Base-by-base conservation (phyloP, 2,888 invertebrate species). In the Acronicta alni region DNA sequence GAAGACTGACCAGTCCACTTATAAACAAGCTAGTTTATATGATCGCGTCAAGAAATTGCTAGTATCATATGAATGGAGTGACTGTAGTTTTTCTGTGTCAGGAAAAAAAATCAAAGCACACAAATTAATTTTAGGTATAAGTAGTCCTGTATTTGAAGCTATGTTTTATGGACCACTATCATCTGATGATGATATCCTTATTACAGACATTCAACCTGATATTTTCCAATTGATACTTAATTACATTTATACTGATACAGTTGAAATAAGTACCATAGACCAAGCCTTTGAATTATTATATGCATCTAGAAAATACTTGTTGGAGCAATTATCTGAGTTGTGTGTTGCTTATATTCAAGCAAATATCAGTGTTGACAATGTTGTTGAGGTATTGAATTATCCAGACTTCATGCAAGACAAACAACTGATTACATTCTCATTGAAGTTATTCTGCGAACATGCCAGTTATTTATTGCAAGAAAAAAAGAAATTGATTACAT, bases 141-240 rank as follows among this genome's bases (percentile, higher is more conserved):
- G 95, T 74, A 96, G 96, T 81, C 96, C 96, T 8, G 96, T 96
- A 35, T 96, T 96, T 89, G 96, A 96, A 86, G 96, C 95, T 23
- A 96, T 96, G 96, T 94, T 96, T 67, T 96, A 95, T 86, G 96
- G 96, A 0, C 94, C 95, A 14, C 77, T 96, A 75, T 95, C 95
- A 35, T 89, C 89, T 57, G 83, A 88, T 68, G 85, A 88, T 47
- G 90, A 92, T 68, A 95, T 96, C 60, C 80, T 85, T 47, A 92
- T 96, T 58, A 92, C 94, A 57, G 96, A 96, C 80, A 95, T 96
- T 60, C 94, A 95, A 74, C 94, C 95, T 23, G 92, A 94, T 52
- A 95, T 95, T 69, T 96, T 96, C 86, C 95, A 95, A 80, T 89
- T 95, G 61, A 85, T 96, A 70, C 85, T 96, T 0, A 94, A 95